Percentiles rank a stretch among this genome's conserved stretches.
These are phyloP conservation scores for Hyphantria cunea DNA, from an alignment of 1,140 invertebrate genomes.

Conservation along the genomic window DNA sequence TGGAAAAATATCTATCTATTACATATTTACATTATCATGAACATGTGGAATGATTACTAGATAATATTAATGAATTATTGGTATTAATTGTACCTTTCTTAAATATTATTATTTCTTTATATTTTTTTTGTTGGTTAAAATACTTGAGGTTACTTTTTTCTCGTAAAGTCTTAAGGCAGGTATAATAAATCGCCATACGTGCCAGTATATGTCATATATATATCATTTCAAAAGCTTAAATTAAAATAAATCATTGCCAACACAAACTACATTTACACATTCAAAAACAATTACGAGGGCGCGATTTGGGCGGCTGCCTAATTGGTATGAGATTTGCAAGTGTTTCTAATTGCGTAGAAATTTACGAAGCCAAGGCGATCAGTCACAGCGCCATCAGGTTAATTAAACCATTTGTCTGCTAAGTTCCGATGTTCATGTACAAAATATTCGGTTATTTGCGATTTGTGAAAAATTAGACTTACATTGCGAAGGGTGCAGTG, in stretches of 20 bases:
- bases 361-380: constrained; percentile 73
- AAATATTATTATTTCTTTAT: too few relatives aligned
- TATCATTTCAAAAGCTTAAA: constrained; percentile 32
- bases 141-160: too few relatives aligned
- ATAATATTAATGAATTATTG: too few relatives aligned
- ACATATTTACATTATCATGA: too few relatives aligned
- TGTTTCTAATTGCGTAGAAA: constrained; percentile 79
- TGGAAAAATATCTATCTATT: too few relatives aligned
- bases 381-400: constrained; percentile 76
- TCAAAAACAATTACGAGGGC: constrained; percentile 80
- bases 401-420: constrained; percentile 80
- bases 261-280: constrained; percentile 67
- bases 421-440: constrained; percentile 48
- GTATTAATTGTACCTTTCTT: too few relatives aligned
- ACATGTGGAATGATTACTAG: too few relatives aligned
- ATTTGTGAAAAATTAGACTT: constrained; percentile 33
- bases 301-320: constrained; percentile 77
- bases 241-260: constrained; percentile 68
- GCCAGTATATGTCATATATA: too few relatives aligned
- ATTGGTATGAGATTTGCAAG: constrained; percentile 81
- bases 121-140: too few relatives aligned
- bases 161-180: too few relatives aligned
- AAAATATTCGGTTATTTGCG: constrained; percentile 25
- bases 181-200: too few relatives aligned
- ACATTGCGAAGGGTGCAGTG: constrained; percentile 22